phyloP scores from a whole-genome alignment of 1,140 invertebrate species.

The Octopus sinensis region DNA sequence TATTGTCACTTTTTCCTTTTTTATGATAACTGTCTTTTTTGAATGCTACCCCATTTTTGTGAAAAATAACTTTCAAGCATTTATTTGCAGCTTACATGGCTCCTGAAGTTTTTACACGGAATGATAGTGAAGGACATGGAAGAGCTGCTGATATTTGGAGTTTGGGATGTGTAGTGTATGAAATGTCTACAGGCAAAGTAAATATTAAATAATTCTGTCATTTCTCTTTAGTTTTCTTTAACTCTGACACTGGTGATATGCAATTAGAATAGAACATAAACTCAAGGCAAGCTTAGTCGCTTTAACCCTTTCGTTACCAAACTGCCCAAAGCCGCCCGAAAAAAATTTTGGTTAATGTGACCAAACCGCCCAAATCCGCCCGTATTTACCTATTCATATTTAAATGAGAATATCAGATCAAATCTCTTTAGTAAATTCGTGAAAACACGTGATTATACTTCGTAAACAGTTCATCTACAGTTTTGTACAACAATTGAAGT shows the following conservation, averaged over 20 bases:
- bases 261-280: neutral
- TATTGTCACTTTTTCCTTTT: too few species aligned
- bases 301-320: neutral
- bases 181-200: slow-evolving; percentile 95
- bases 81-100: slow-evolving; percentile 63
- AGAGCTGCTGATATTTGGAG: slow-evolving; percentile 89
- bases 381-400: neutral
- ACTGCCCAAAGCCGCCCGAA: neutral
- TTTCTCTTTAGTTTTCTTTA: neutral
- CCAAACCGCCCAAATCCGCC: neutral
- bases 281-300: neutral
- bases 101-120: slow-evolving; percentile 61
- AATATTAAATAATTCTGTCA: neutral
- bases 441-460: too few species aligned
- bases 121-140: slow-evolving; percentile 43
- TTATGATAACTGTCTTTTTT: too few species aligned
- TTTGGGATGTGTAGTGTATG: slow-evolving; percentile 94
- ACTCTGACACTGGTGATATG: neutral
- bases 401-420: too few species aligned
- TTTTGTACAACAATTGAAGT: too few species aligned
- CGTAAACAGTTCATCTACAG: too few species aligned
- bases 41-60: too few species aligned
- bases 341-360: neutral
- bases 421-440: too few species aligned
- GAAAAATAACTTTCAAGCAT: neutral